Conservation (phyloP, 2,797 vertebrate genomes). For the Tiaroga cobitis region DNA sequence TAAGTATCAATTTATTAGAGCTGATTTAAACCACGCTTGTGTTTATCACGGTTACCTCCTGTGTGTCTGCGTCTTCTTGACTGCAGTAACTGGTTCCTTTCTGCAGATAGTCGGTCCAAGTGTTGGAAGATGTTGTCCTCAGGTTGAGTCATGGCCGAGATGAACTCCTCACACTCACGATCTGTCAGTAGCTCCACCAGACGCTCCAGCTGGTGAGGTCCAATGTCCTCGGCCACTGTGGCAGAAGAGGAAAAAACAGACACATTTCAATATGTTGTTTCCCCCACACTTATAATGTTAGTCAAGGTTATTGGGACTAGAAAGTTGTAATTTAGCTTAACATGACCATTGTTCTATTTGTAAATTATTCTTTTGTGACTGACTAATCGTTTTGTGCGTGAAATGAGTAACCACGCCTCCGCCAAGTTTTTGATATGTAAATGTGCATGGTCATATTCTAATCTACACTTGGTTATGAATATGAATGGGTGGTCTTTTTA, state of each 20-base stretch:
- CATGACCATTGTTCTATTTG: neutral
- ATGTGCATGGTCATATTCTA: neutral
- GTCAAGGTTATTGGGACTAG: neutral
- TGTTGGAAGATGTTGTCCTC: conserved; percentile 72
- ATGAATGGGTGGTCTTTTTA: neutral
- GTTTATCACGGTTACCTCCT: conserved; percentile 62
- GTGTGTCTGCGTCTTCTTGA: conserved; percentile 63
- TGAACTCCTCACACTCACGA: conserved; percentile 81
- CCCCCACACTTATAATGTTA: neutral
- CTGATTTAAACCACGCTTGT: neutral
- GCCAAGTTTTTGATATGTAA: too few species aligned
- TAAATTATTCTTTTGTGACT: neutral
- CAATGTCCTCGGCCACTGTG: conserved; percentile 75
- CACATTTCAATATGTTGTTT: neutral
- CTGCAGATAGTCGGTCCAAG: conserved; percentile 66
- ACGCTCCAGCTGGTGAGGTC: conserved; percentile 79
- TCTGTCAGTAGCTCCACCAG: conserved; percentile 81
- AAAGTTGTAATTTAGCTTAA: neutral
- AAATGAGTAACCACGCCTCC: neutral
- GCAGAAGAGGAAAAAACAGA: conserved; percentile 19
- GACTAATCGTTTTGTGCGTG: neutral
- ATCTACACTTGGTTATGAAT: conserved; percentile 4
- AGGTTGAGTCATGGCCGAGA: conserved; percentile 67
- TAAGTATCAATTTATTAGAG: conserved; percentile 2
- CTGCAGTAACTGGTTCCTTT: conserved; percentile 66